A percentile compares a stretch with the other conserved stretches of the same genome.
These are phyloP conservation scores for Salmo trutta DNA, from an alignment of 2,797 vertebrate species.

Conservation along the genomic window DNA sequence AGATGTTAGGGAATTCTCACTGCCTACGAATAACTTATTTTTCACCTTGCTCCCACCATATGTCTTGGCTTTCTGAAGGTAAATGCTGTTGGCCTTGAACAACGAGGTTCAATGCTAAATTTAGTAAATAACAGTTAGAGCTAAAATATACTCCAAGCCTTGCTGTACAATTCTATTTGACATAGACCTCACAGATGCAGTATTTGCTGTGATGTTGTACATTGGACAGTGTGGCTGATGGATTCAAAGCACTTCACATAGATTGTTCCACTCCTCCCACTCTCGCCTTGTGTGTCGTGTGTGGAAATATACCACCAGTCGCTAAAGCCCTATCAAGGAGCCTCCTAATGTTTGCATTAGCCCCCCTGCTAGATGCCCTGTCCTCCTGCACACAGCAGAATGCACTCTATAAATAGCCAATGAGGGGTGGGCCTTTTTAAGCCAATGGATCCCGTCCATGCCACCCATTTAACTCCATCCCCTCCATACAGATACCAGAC, in stretches of 20 bases:
- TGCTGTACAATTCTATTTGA: neutral
- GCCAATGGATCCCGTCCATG: constrained; percentile 45
- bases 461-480: constrained; percentile 46
- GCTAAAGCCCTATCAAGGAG: constrained; percentile 60
- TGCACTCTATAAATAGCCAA: constrained; percentile 63
- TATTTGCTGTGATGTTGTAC: neutral
- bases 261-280: constrained; percentile 52
- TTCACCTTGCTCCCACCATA: too few species aligned
- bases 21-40: neutral
- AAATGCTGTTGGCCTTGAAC: too few species aligned
- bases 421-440: constrained; percentile 45
- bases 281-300: constrained; percentile 43
- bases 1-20: neutral
- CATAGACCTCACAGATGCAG: too few species aligned
- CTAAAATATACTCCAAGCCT: neutral
- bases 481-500: constrained; percentile 65
- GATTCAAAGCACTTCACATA: neutral
- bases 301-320: constrained; percentile 56
- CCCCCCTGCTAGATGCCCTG: constrained; percentile 56
- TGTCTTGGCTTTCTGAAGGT: too few species aligned
- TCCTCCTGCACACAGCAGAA: constrained; percentile 55
- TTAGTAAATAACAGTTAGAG: too few species aligned
- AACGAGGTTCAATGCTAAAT: too few species aligned
- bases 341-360: constrained; percentile 62
- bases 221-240: neutral